phyloP scores from a whole-genome alignment of 2,797 vertebrate genomes.

The Peromyscus nudipes region DNA sequence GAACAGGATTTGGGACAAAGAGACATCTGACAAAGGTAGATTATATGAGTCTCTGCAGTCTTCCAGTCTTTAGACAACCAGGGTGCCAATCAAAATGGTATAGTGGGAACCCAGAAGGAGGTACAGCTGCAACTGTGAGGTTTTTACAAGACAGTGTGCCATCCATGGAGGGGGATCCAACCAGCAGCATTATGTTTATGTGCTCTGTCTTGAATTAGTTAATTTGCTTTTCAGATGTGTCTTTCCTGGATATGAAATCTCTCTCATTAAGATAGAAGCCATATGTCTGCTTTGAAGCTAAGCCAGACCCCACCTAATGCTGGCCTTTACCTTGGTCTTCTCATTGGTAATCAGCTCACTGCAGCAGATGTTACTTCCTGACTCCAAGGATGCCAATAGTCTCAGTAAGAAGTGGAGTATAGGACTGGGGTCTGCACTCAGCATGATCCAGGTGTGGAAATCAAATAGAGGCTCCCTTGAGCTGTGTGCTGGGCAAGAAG shows the following conservation, averaged over 20 bases:
- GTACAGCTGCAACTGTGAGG: neutral
- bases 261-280: slow-evolving; percentile 82
- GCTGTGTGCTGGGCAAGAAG: slow-evolving; percentile 60
- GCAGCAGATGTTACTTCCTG: slow-evolving; percentile 81
- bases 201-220: slow-evolving; percentile 69
- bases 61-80: neutral
- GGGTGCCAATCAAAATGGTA: neutral
- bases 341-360: slow-evolving; percentile 80
- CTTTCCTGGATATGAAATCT: slow-evolving; percentile 80
- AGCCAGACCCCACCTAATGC: slow-evolving; percentile 80
- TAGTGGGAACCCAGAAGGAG: neutral
- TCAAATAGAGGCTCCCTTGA: slow-evolving; percentile 66
- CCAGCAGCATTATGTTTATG: slow-evolving; percentile 31
- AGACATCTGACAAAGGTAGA: neutral
- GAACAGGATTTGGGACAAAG: neutral
- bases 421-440: slow-evolving; percentile 70
- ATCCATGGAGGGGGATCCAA: neutral
- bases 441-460: slow-evolving; percentile 73
- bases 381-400: slow-evolving; percentile 78
- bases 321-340: slow-evolving; percentile 80
- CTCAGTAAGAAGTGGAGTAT: slow-evolving; percentile 74
- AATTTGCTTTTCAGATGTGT: slow-evolving; percentile 78
- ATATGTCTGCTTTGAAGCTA: slow-evolving; percentile 80
- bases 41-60: neutral
- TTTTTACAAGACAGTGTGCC: neutral